These are phyloP conservation scores for Napeogenes sylphis DNA, from an alignment of 2,888 invertebrate species.

Conservation along the genomic window DNA sequence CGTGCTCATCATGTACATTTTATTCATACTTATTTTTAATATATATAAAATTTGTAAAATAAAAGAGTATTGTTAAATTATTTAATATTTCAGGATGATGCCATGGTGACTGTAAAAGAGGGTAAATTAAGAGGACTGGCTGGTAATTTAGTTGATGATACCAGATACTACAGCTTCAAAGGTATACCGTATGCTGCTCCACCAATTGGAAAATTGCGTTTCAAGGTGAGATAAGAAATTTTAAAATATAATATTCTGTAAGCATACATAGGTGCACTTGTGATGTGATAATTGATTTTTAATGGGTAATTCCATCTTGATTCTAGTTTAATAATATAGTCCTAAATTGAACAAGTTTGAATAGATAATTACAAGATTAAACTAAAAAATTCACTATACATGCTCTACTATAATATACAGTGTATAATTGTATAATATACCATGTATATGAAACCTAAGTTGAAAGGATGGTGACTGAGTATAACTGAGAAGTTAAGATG, in stretches of 20 bases:
- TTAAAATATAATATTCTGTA: not conserved
- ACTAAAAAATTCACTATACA: too few species aligned
- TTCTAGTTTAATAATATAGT: not conserved
- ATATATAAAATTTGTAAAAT: not conserved
- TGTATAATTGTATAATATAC: not conserved
- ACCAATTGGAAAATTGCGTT: slow-evolving; percentile 62
- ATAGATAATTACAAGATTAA: not conserved
- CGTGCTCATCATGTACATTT: too few species aligned
- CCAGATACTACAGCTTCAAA: slow-evolving; percentile 43
- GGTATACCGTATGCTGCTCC: slow-evolving; percentile 72
- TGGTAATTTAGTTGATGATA: slow-evolving; percentile 35
- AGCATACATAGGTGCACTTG: too few species aligned
- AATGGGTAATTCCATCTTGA: too few species aligned
- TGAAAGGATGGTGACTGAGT: too few species aligned
- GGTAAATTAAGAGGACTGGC: slow-evolving; percentile 40
- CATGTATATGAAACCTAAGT: too few species aligned
- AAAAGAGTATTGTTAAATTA: not conserved
- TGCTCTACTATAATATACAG: not conserved
- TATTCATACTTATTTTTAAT: too few species aligned
- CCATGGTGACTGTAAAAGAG: slow-evolving; percentile 36
- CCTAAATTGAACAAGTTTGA: not conserved
- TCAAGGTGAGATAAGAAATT: slow-evolving; percentile 49
- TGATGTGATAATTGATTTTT: too few species aligned
- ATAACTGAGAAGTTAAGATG: too few species aligned
- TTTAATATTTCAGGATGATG: slow-evolving; percentile 12